These are phyloP conservation scores for Ernsta delagoae DNA, from an alignment of 2,888 invertebrate species.

Conservation along the genomic window DNA sequence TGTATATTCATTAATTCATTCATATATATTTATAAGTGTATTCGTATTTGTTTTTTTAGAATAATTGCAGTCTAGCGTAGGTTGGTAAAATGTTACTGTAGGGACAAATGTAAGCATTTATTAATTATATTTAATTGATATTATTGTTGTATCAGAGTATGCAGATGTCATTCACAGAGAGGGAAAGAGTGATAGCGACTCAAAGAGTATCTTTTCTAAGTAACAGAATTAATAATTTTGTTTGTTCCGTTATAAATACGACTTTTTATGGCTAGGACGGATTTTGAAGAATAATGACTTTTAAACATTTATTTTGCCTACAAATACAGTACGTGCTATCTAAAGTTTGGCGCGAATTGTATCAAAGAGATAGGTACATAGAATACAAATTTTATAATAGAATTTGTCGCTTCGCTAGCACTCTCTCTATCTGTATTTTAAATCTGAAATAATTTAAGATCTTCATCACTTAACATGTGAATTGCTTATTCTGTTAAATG, in stretches of 20 bases:
- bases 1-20: slow-evolving; percentile 1
- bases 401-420: too few relatives aligned
- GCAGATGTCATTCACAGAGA: not conserved
- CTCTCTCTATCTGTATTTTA: too few relatives aligned
- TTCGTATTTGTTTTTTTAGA: slow-evolving; percentile 1
- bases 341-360: too few relatives aligned
- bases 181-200: too few relatives aligned
- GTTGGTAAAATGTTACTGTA: slow-evolving; percentile 25
- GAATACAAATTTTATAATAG: too few relatives aligned
- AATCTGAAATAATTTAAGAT: too few relatives aligned
- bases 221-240: not conserved
- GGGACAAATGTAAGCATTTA: slow-evolving; percentile 35
- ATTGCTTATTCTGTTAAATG: not conserved
- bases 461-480: not conserved
- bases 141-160: slow-evolving; percentile 7
- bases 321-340: too few relatives aligned
- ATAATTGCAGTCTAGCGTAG: not conserved
- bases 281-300: too few relatives aligned
- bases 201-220: too few relatives aligned
- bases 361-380: too few relatives aligned
- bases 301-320: too few relatives aligned
- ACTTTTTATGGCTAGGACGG: too few relatives aligned
- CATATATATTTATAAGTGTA: slow-evolving; percentile 10
- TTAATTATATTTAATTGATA: slow-evolving; percentile 25
- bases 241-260: not conserved